These are phyloP conservation scores for Astropecten irregularis DNA, from an alignment of 53 echinoderm and acorn worm genomes.

Conservation along the genomic window DNA sequence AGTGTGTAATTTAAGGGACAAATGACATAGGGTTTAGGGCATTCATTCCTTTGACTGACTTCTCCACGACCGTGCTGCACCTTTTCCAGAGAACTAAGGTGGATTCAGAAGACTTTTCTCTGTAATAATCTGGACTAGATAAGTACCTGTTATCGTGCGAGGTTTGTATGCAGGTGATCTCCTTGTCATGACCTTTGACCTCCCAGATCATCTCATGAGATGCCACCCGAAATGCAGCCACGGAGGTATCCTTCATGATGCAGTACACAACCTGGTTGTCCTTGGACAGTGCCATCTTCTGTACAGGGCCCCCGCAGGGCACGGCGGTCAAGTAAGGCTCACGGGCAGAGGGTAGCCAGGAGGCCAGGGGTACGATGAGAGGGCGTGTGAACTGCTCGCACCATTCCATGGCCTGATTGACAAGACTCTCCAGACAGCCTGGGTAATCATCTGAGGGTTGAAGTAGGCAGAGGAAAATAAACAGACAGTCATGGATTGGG, in stretches of 20 bases:
- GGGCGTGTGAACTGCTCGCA: conserved; percentile 94
- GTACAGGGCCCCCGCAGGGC: conserved; percentile 60
- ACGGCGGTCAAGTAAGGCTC: conserved; percentile 80
- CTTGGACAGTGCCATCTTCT: conserved; percentile 75
- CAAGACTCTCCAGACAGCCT: conserved; percentile 67
- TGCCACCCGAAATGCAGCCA: conserved; percentile 83
- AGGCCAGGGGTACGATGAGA: conserved; percentile 84
- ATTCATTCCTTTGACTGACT: no score
- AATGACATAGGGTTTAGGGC: no score
- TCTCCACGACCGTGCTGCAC: no score
- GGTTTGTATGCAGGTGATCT: conserved; percentile 73
- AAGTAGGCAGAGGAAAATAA: not conserved
- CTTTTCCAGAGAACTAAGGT: no score
- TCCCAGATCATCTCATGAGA: conserved; percentile 88
- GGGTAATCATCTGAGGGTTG: conserved; percentile 62
- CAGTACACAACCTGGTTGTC: conserved; percentile 95
- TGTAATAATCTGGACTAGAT: no score
- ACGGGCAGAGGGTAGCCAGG: conserved; percentile 87
- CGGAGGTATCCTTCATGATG: conserved; percentile 61
- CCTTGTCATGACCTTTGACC: conserved; percentile 66
- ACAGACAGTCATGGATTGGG: not conserved
- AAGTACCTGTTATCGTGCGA: conserved; percentile 80
- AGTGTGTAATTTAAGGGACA: no score
- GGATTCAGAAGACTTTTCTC: no score
- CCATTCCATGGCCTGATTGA: conserved; percentile 91